Evolutionary conservation across 2,797 vertebrate genomes (phyloP), one percentile per base, ranked within the genome.

Genomic region (Nyctalus aviator): DNA sequence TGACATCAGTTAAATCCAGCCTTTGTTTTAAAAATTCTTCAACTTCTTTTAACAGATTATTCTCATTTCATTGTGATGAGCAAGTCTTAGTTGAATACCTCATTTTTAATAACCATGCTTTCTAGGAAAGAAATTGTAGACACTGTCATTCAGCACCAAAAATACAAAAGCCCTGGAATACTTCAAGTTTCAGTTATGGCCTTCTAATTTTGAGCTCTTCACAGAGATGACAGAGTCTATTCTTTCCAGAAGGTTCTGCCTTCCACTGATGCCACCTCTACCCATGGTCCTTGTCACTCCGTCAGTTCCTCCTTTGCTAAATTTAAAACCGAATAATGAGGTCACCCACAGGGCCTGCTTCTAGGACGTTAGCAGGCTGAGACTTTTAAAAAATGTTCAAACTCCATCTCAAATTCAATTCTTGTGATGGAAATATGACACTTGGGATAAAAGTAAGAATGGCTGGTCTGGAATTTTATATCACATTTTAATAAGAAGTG

Each of bases 321-420:
- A 96, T 96, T 91, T 96, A 93, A 95, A 96, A 69, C 46, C 64
- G 94, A 94, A 93, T 96, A 96, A 97, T 96, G 69, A 95, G 94
- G 69, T 96, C 87, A 96, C 46, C 35, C 57, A 93, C 11, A 78
- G 44, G 73, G 41, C 20, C 27, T 85, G 46, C 17, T 69, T 17
- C 23, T 55, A 84, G 35, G 62, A 59, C 12, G 69, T 94, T 78
- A 90, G 73, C 96, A 94, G 94, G 73, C 73, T 87, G 17, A 77
- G 35, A 53, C 13, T 50, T 86, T 89, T 89, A 64, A 27, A 50
- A 92, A 92, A 77, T 92, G 79, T 91, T 87, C 77, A 87, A 88
- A 35, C 59, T 71, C 23, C 6, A 17, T 55, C 25, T 95, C 83
- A 94, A 68, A 91, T 91, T 94, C 69, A 95, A 1, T 94, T 89